Evolutionary conservation across 2,113 vertebrate species (phyloP), one percentile per base, ranked within the genome.

Genomic region (Zosterops japonicus): DNA sequence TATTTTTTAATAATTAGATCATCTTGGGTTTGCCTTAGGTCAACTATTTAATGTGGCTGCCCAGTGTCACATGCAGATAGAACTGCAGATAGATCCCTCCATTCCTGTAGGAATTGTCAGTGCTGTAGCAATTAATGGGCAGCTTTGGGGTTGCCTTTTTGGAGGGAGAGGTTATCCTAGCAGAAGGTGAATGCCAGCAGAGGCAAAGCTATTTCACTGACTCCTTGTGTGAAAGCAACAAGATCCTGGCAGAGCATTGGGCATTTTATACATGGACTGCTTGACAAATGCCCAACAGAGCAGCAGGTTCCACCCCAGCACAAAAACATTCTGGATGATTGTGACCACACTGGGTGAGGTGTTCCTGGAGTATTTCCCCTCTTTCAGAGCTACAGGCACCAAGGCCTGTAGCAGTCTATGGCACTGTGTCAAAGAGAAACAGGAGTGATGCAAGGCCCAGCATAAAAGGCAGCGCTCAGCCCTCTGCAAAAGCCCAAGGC

Each of bases 11-110:
- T 63, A 44, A 20, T n/a, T 84, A 28, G 47, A 53, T 82, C 24
- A 52, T 75, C 29, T 71, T 70, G 91, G 35, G 41, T 56, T 83
- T 93, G 53, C 70, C 19, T 75, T 64, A 78, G 28, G 39, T 59
- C 60, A 86, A 3, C n/a, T 74, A 8, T 55, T 80, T 57, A 25
- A 67, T 7, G 69, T 74, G 44, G 36, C 31, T 53, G 57, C 25
- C 63, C n/a, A 13, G 24, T 79, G 90, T 36, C 24, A 22, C 36
- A 47, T 0, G 0, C 69, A 56, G 17, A 28, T 24, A 52, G 60
- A 80, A 28, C 35, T 63, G 39, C 57, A 59, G 46, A 24, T 11
- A 42, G 46, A 47, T n/a, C 42, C 55, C 39, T 50, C 50, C 18
- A 3, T 46, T 77, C 47, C 75, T 29, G 3, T 12, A 49, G 71